Base-by-base conservation (phyloP, 2,888 invertebrate genomes). In the Pecten maximus region DNA sequence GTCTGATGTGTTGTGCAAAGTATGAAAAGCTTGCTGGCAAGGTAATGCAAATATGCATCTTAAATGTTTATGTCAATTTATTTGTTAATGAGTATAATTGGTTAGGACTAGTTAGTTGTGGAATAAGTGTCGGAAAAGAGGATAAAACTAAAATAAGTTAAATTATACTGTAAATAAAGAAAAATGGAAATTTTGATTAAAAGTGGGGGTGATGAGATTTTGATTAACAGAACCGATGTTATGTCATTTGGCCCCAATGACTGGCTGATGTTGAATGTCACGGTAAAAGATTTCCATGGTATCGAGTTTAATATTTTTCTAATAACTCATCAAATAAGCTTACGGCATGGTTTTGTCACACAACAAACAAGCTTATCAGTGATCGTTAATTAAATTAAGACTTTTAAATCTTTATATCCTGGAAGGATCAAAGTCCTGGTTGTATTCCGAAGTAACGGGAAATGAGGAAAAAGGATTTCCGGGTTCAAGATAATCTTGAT, bases 341-440 rank as follows among this genome's bases (percentile, higher is more conserved):
- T 35, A 35, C 0, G 74, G 74, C 74, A 74, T 23, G 74, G 35
- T 74, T 8, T 74, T 35, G 16, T 10, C 35, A 35, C 74, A 74
- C 23, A 28, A 23, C 74, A 35, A 74, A 8, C 74, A 74, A 35
- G 35, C 8, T 74, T 74, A 28, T 74, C 35, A 35, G 28, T 74
- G n/a, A n/a, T 28, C 35, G 35, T 74, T 74, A 74, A 74, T 74
- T 74, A 23, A 35, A 74, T 74, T 74, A 74, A 74, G 74, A 74
- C 74, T 35, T 74, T 74, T 35, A 74, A 74, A 74, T 28, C 0
- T 35, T 35, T 10, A 2, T 15, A 74, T 74, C 35, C 12, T 0
- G 35, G 6, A 10, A 28, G 74, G 35, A 2, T 28, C 23, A 35
- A 74, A 74, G 74, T 35, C 8, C 74, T 6, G 74, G 35, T 10